Evolutionary conservation across 2,888 invertebrate genomes (phyloP), one percentile per base, ranked within the genome.

Genomic region (Saturnia pavonia): DNA sequence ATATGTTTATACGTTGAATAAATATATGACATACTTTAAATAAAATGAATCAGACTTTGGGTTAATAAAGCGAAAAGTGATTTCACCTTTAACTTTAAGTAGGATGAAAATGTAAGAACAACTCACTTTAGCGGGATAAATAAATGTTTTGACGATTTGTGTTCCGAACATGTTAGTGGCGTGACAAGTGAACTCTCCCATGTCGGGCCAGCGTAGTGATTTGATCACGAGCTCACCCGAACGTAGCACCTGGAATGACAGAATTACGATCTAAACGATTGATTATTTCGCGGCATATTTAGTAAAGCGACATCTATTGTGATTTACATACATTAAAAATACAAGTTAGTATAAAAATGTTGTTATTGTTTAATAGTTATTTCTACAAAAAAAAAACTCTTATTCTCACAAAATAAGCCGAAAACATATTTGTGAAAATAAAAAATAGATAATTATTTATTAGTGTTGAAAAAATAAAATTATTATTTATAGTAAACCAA

Each of bases 101-200:
- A 57, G 9, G 48, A 14, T 6, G 9, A 68, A 27, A 42, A 43
- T 1, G n/a, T n/a, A n/a, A 22, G 7, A 19, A 11, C 54, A 42
- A 78, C 90, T 89, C 73, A 95, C 94, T 85, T 89, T 87, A 80
- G 96, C 92, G 43, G 97, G 97, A 86, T 98, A 97, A 65, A 97
- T 89, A 91, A 97, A 97, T 25, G 97, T 97, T 54, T 94, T 95
- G 22, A 94, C 94, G 0, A 91, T 85, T 75, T 95, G 95, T 71
- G 94, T 92, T 16, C 96, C 96, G 45, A 95, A 89, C 1, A 89
- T 80, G 82, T 96, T 97, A 73, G 94, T 93, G 0, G 97, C 97
- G 63, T 95, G 91, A 85, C 98, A 99, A 42, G 92, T 95, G 90
- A 96, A 98, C 65, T 95, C 95, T 25, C 98, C 98, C 97, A 98